These are phyloP conservation scores for Cladorhizidae sp. DNA, from an alignment of 37 sponge, comb jelly and placozoan genomes.

Conservation along the genomic window DNA sequence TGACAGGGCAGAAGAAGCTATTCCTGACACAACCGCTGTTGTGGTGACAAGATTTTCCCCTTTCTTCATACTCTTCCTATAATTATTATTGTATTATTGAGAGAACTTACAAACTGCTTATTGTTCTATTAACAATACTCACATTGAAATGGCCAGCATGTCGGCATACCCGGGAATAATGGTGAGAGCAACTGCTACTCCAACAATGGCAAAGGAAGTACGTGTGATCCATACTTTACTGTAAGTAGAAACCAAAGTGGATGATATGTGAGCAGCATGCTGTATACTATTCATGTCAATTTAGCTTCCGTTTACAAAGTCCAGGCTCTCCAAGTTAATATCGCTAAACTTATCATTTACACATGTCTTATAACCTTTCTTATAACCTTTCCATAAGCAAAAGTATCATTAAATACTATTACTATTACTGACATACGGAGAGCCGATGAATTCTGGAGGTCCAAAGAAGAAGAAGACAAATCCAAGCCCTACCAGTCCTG, in stretches of 20 bases:
- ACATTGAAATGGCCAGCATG: constrained; percentile 47
- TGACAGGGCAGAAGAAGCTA: constrained; percentile 26
- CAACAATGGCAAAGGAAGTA: constrained; percentile 25
- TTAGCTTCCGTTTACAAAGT: too few relatives aligned
- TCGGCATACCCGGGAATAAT: constrained; percentile 37
- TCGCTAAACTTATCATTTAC: too few relatives aligned
- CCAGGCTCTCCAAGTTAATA: too few relatives aligned
- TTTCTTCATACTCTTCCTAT: not conserved
- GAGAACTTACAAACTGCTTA: not conserved
- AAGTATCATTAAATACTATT: too few relatives aligned
- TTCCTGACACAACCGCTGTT: constrained; percentile 37
- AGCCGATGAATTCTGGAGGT: constrained; percentile 46
- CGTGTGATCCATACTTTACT: constrained; percentile 55
- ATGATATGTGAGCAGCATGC: too few relatives aligned
- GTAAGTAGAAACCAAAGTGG: too few relatives aligned
- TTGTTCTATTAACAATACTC: not conserved
- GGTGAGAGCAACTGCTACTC: constrained; percentile 30
- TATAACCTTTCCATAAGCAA: too few relatives aligned
- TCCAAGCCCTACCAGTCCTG: constrained; percentile 32
- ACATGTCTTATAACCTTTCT: too few relatives aligned
- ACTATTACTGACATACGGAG: constrained; percentile 10
- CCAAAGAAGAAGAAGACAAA: constrained; percentile 51
- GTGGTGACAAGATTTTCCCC: not conserved
- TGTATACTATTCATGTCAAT: too few relatives aligned
- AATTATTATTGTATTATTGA: too few relatives aligned